These are phyloP conservation scores for Actinopyga echinites DNA, from an alignment of 53 echinoderm and acorn worm species.

Conservation along the genomic window DNA sequence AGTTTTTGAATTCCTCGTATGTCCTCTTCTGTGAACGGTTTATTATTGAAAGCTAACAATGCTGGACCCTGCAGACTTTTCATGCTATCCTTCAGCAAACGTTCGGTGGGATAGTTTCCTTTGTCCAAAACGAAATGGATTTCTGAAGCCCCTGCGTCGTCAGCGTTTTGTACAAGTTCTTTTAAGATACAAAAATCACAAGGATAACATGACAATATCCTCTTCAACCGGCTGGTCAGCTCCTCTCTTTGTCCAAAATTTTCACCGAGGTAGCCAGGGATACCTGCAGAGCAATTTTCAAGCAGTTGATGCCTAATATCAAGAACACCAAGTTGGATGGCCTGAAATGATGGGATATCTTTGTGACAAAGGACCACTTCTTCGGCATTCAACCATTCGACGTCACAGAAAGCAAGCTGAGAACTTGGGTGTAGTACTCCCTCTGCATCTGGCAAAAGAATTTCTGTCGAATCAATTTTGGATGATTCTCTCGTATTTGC, in stretches of 20 bases:
- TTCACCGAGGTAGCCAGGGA: constrained; percentile 7
- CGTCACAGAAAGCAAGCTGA: constrained; percentile 53
- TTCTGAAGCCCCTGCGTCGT: constrained; percentile 81
- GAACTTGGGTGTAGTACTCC: constrained; percentile 24
- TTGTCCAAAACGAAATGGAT: constrained; percentile 85
- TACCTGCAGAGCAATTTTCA: background rate
- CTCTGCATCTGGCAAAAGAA: constrained; percentile 48
- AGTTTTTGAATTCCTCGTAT: constrained; percentile 75
- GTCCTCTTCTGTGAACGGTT: constrained; percentile 59
- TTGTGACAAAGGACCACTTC: constrained; percentile 11
- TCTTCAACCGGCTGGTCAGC: constrained; percentile 67
- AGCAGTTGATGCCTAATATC: constrained; percentile 49
- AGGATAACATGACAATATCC: constrained; percentile 74
- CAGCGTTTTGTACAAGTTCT: constrained; percentile 95
- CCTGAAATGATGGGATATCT: constrained; percentile 25
- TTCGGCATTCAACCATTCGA: constrained; percentile 47
- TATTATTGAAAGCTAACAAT: constrained; percentile 70
- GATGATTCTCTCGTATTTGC: background rate
- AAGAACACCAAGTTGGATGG: constrained; percentile 52
- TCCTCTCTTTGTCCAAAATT: constrained; percentile 75
- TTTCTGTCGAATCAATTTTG: background rate
- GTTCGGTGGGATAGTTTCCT: constrained; percentile 41
- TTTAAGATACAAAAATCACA: constrained; percentile 72
- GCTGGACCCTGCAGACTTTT: constrained; percentile 57
- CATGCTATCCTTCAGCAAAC: constrained; percentile 52